phyloP scores from a whole-genome alignment of 2,888 invertebrate genomes.

The Scrobipalpa atriplicella region DNA sequence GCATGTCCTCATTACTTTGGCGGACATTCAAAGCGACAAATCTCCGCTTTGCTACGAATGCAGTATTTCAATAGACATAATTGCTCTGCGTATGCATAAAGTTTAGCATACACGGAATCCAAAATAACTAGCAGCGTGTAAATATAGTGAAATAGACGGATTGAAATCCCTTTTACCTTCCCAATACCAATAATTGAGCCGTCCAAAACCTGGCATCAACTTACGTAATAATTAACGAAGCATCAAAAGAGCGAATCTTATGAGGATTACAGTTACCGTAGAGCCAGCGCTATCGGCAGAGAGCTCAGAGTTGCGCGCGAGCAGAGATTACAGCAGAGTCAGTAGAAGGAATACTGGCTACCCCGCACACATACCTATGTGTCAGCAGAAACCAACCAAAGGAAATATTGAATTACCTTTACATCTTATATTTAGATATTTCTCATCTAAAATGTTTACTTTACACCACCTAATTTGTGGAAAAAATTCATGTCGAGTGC shows the following conservation, averaged over 20 bases:
- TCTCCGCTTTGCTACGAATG: background rate
- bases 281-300: conserved; percentile 54
- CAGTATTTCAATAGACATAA: background rate
- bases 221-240: conserved; percentile 55
- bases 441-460: no score
- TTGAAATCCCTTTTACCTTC: background rate
- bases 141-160: background rate
- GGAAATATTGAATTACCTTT: conserved; percentile 1
- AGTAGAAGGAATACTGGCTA: conserved; percentile 56
- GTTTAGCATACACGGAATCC: no score
- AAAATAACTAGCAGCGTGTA: background rate
- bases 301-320: conserved; percentile 56
- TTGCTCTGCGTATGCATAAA: background rate
- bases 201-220: conserved; percentile 27
- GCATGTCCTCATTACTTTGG: conserved; percentile 1
- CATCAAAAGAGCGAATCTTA: conserved; percentile 59
- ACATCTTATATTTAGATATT: no score
- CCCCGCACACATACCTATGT: conserved; percentile 42
- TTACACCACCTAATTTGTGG: no score
- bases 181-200: background rate
- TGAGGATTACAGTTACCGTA: conserved; percentile 53
- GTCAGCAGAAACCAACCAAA: conserved; percentile 32
- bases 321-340: conserved; percentile 61
- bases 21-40: conserved; percentile 1
- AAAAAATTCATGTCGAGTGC: no score